Base-by-base conservation (phyloP, 30 jellyfish, hydroid and myxozoan species). In the Turritopsis rubra region DNA sequence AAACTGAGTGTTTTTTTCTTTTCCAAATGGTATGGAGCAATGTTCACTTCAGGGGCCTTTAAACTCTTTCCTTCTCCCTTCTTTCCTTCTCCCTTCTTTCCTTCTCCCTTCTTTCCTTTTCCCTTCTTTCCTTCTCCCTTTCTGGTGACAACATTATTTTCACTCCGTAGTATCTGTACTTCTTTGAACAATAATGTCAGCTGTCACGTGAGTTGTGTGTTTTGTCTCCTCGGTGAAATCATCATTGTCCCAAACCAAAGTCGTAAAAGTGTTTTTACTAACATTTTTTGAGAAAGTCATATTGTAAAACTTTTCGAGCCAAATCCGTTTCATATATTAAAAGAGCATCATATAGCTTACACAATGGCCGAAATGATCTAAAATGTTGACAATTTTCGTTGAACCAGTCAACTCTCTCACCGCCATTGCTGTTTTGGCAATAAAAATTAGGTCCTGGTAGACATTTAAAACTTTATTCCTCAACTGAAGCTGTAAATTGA, bases 321-420 rank as follows among this genome's bases (percentile, higher is more conserved):
- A 60, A 60, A 60, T 60, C 73, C 19, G 73, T 60, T 60, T 60
- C 21, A 60, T 60, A 60, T 60, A 21, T 60, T 60, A 60, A 23
- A 21, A 0, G 73, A 23, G 73, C 19, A 60, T 60, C 73, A 23
- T 60, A n/a, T n/a, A 60, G 21, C 73, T 60, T 18, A 60, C 21
- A 0, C 73, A 60, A 60, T 54, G 73, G 22, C 73, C 73, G 21
- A 60, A 60, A 60, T 0, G 0, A n/a, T n/a, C n/a, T n/a, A n/a
- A n/a, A n/a, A n/a, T n/a, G 0, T 60, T 60, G 22, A 60, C 0
- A 23, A 60, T 23, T 60, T 60, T 60, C 19, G 22, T 60, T 60
- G 73, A 60, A 60, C 73, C 72, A 54, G 72, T 54, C n/a, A 54
- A n/a, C 72, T 54, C 19, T 54, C 72, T 54, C 72, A 54, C 72